A percentile compares a stretch with the other conserved stretches of the same genome.
phyloP scores from a whole-genome alignment of 1,140 invertebrate genomes.

The Leptinotarsa defecta region DNA sequence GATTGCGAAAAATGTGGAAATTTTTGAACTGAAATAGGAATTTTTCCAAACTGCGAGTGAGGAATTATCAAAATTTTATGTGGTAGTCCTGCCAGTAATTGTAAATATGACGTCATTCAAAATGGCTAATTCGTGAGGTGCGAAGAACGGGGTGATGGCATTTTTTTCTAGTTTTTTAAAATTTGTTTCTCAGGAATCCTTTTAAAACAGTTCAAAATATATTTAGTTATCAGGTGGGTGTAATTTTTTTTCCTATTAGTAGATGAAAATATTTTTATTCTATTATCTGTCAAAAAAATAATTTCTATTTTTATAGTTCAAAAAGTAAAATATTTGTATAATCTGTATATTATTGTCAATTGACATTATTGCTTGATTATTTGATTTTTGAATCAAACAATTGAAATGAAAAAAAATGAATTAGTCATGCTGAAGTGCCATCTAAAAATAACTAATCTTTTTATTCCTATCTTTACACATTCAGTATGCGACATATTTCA shows the following conservation, averaged over 20 bases:
- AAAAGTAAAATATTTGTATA: background rate
- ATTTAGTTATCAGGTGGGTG: slow-evolving; percentile 22
- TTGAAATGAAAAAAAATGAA: slow-evolving; percentile 17
- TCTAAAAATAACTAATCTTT: slow-evolving; percentile 28
- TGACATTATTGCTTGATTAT: background rate
- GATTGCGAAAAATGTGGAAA: no score
- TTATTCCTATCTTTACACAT: slow-evolving; percentile 16
- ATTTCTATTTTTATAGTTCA: background rate
- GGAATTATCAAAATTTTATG: no score
- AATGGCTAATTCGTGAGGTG: slow-evolving; percentile 21
- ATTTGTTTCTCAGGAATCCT: slow-evolving; percentile 2
- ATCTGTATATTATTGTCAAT: background rate
- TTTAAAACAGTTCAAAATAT: slow-evolving; percentile 1
- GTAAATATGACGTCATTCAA: slow-evolving; percentile 28
- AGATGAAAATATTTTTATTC: background rate
- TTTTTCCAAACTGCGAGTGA: no score
- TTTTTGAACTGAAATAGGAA: no score
- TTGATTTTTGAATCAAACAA: background rate
- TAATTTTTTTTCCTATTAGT: background rate
- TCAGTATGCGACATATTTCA: slow-evolving; percentile 25
- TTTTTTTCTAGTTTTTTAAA: slow-evolving; percentile 27
- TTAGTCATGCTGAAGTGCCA: background rate
- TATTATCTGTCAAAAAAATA: background rate
- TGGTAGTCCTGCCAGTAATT: background rate
- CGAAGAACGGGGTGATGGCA: background rate